A percentile compares a stretch with the other conserved stretches of the same genome.
These are phyloP conservation scores for Tiliacea aurago DNA, from an alignment of 2,888 invertebrate species.

Conservation along the genomic window DNA sequence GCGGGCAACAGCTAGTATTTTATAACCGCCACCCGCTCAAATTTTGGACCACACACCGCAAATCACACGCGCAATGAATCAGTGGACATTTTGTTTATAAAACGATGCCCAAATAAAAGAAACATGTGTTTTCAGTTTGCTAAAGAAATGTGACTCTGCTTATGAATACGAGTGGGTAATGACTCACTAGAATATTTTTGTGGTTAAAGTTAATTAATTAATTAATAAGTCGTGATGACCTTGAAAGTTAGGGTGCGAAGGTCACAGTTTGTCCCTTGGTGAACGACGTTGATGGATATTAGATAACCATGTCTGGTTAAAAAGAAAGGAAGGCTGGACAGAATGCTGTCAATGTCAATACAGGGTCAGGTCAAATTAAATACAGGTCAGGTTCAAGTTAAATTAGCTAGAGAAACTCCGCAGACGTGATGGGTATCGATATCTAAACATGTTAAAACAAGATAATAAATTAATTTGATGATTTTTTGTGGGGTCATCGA, in stretches of 20 bases:
- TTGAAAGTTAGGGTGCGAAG: background rate
- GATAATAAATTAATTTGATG: too few species aligned
- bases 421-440: too few species aligned
- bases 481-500: too few species aligned
- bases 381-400: too few species aligned
- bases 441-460: too few species aligned
- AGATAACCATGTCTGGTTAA: background rate
- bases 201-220: background rate
- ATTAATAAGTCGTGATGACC: background rate
- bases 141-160: slow-evolving; percentile 62
- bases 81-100: slow-evolving; percentile 74
- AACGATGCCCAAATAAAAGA: slow-evolving; percentile 68
- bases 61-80: slow-evolving; percentile 74
- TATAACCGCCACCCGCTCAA: slow-evolving; percentile 51
- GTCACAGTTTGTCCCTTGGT: background rate
- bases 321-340: background rate
- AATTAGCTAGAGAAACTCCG: too few species aligned
- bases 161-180: slow-evolving; percentile 48
- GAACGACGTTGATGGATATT: background rate
- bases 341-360: too few species aligned
- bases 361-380: too few species aligned
- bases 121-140: slow-evolving; percentile 71
- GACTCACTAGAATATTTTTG: slow-evolving; percentile 39
- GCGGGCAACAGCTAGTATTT: too few species aligned
- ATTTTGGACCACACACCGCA: slow-evolving; percentile 45